These are phyloP conservation scores for Battus philenor DNA, from an alignment of 1,140 invertebrate genomes.

Conservation along the genomic window DNA sequence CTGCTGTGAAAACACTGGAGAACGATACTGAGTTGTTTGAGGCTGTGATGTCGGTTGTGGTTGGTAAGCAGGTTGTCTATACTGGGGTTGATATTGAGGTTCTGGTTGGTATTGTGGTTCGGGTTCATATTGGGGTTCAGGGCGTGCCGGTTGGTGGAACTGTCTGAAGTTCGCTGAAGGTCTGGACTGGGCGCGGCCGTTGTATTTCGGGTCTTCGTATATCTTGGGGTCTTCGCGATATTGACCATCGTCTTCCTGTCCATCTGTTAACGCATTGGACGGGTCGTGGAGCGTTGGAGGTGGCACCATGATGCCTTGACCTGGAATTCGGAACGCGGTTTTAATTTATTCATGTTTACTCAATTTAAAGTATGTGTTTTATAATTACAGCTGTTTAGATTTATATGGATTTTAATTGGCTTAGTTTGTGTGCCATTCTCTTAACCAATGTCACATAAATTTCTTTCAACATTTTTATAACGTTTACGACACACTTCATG, in stretches of 20 bases:
- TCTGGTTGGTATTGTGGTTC: slow-evolving; percentile 25
- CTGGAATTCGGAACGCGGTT: slow-evolving; percentile 50
- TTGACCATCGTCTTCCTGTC: slow-evolving; percentile 87
- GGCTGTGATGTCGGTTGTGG: slow-evolving; percentile 24
- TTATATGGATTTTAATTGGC: not conserved
- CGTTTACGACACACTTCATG: too few species aligned
- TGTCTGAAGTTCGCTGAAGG: slow-evolving; percentile 43
- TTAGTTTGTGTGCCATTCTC: too few species aligned
- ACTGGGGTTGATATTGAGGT: slow-evolving; percentile 18
- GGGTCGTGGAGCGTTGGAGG: slow-evolving; percentile 80
- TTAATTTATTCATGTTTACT: slow-evolving; percentile 1
- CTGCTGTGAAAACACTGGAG: slow-evolving; percentile 39
- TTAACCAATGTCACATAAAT: too few species aligned
- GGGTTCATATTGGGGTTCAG: slow-evolving; percentile 26
- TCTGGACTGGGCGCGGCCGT: slow-evolving; percentile 69
- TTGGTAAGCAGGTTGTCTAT: slow-evolving; percentile 24
- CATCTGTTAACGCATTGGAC: slow-evolving; percentile 75
- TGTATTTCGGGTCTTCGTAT: slow-evolving; percentile 84
- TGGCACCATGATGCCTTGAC: slow-evolving; percentile 86
- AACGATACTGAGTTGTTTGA: slow-evolving; percentile 30
- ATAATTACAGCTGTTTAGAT: not conserved
- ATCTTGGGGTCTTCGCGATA: slow-evolving; percentile 88
- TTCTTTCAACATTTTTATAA: too few species aligned
- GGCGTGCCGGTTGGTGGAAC: slow-evolving; percentile 50
- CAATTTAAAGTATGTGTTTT: not conserved